Base-by-base conservation (phyloP, 1,140 invertebrate genomes). In the Drosophila watanabei region DNA sequence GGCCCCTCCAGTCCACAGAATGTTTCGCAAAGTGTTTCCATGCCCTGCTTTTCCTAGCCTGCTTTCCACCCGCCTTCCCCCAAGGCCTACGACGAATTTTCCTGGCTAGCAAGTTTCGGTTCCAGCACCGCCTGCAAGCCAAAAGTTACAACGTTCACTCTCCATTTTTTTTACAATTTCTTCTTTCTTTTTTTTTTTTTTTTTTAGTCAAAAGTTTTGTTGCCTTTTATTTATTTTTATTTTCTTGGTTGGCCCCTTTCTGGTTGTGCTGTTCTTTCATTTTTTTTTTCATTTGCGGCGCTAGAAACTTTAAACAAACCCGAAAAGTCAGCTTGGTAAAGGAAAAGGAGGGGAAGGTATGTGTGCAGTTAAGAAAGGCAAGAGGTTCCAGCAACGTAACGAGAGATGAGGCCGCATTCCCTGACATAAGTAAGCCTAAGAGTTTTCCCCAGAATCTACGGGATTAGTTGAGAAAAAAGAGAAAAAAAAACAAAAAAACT, bases 341-440 rank as follows among this genome's bases (percentile, higher is more conserved):
- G 48, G 33, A 30, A 43, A 46, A 14, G 46, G 24, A 14, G 32
- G 30, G 14, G 51, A 14, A 39, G 54, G 35, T 57, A 39, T 39
- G 35, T 32, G 32, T 57, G 41, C 32, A 35, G 43, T 58, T 52
- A 48, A 54, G 49, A 30, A 56, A 51, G 35, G 33, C 30, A 48
- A 39, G 60, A 18, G 45, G 61, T 54, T 35, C 49, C 48, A 32
- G 33, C 52, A 60, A 43, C 58, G 62, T 61, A 65, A 65, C 62
- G 62, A 65, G 68, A 56, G 18, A 75, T 86, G 82, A 82, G 75
- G 48, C 45, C 30, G 60, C 65, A 72, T 72, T 72, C 65, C 52
- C 43, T 88, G 84, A 89, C 84, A 88, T 89, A 84, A 88, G 85
- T 88, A 89, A 88, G 85, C 78, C 85, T 80, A 89, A 85, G 81